Evolutionary conservation across 2,888 invertebrate species (phyloP), one percentile per base, ranked within the genome.

Genomic region (Hedya salicella): DNA sequence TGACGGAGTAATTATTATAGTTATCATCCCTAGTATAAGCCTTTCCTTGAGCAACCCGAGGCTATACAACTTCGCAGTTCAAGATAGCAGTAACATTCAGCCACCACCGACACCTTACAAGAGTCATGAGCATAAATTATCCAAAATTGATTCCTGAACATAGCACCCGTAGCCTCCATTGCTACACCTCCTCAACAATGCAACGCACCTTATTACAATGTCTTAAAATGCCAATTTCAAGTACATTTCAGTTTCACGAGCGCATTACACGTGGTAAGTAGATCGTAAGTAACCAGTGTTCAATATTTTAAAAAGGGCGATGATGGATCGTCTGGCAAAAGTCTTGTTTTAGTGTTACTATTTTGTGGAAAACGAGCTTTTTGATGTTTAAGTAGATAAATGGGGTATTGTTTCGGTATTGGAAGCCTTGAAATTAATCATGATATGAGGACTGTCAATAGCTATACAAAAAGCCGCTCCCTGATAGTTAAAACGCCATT

Each of bases 221-320:
- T 6, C 14, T 13, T 32, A 56, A 1, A n/a, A n/a, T n/a, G n/a
- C n/a, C n/a, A n/a, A 50, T 32, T 32, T 13, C 32, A 39, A 32
- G 17, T 52, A 30, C 56, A 13, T n/a, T n/a, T n/a, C n/a, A n/a
- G n/a, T n/a, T n/a, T n/a, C n/a, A n/a, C n/a, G n/a, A n/a, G n/a
- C n/a, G n/a, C n/a, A n/a, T n/a, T n/a, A n/a, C n/a, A n/a, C n/a
- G n/a, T 6, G 16, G n/a, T 61, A 42, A 56, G 54, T 42, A 17
- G 42, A 56, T 25, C 30, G 44, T 46, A 59, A 39, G 57, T 50
- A 59, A 40, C 56, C 50, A 52, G 17, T 57, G 52, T 32, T 64
- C 44, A 25, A 64, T 52, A 59, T 64, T 64, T 64, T 64, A 57
- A 64, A 63, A 57, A 36, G 64, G 32, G 40, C 30, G 56, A 13